Base-by-base conservation (phyloP, 2,797 vertebrate genomes). In the Holocentrus rufus region DNA sequence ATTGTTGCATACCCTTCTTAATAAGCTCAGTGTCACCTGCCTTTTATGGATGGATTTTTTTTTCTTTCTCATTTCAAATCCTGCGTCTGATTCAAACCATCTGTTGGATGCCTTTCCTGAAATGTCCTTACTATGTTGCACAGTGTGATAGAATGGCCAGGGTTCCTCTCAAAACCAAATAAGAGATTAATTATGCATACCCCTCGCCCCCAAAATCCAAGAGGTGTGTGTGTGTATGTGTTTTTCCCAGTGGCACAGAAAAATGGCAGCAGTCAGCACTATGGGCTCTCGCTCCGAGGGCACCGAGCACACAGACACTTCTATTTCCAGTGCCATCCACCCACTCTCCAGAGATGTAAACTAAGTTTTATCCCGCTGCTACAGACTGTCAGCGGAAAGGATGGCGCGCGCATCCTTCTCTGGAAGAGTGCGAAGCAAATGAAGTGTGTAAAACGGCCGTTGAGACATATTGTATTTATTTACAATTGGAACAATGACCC, bases 321-420 rank as follows among this genome's bases (percentile, higher is more conserved):
- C 87, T 89, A 90, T 91, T 91, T 88, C 62, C 73, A 87, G 85
- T 76, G 60, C 69, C 77, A 72, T 82, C 61, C 71, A 73, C 68
- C 60, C 65, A n/a, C 65, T 71, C 83, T 81, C 85, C 57, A 44
- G 80, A 85, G 83, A 82, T 73, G 55, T n/a, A 62, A 64, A 66
- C 58, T 6, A 69, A 71, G 80, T 82, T 82, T 74, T 78, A 72
- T 80, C 72, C 76, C 15, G 22, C 60, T 67, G 74, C 71, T 75
- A 77, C 67, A 56, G 68, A 83, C 69, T 65, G 77, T 79, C 85
- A 84, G 83, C 76, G 46, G 59, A 82, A 82, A 76, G 20, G 23
- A 68, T 46, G 61, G 62, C 53, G 42, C 27, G 27, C 61, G 17
- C 53, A 27, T 72, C 61, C 17, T 20, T 82, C 47, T 77, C 59